These are phyloP conservation scores for Diachasma alloeum DNA, from an alignment of 1,140 invertebrate genomes.

Conservation along the genomic window DNA sequence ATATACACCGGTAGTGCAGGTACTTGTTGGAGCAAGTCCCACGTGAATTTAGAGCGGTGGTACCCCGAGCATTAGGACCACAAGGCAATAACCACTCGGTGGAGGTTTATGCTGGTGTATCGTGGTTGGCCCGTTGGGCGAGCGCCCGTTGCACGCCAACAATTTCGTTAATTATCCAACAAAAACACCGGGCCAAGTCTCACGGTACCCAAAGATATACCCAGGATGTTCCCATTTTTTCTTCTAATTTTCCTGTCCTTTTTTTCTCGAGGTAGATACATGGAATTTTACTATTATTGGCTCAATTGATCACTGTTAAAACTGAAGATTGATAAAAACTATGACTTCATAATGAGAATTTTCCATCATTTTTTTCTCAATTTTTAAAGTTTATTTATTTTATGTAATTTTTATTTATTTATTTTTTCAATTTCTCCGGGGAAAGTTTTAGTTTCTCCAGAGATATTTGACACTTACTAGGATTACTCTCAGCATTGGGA, in stretches of 20 bases:
- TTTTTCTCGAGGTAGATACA: background rate
- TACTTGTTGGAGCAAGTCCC: background rate
- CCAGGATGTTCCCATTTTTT: background rate
- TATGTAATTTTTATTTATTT: too few relatives aligned
- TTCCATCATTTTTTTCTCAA: too few relatives aligned
- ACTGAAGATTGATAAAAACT: too few relatives aligned
- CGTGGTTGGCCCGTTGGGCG: background rate
- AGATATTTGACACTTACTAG: too few relatives aligned
- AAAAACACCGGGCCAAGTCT: conserved; percentile 50
- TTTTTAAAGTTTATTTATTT: too few relatives aligned
- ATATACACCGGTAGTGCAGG: background rate
- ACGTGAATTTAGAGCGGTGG: background rate
- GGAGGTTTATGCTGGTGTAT: background rate
- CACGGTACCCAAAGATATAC: conserved; percentile 36
- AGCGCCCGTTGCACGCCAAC: conserved; percentile 36
- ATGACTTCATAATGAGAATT: too few relatives aligned
- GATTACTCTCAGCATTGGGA: too few relatives aligned
- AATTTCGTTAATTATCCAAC: conserved; percentile 58
- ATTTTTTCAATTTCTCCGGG: too few relatives aligned
- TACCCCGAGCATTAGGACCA: background rate
- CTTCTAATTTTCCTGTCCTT: background rate
- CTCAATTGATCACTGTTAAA: too few relatives aligned
- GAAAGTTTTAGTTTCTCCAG: too few relatives aligned
- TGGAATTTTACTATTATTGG: background rate
- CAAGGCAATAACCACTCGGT: background rate